These are phyloP conservation scores for Cosmorhoe ocellata DNA, from an alignment of 2,888 invertebrate species.

Conservation along the genomic window DNA sequence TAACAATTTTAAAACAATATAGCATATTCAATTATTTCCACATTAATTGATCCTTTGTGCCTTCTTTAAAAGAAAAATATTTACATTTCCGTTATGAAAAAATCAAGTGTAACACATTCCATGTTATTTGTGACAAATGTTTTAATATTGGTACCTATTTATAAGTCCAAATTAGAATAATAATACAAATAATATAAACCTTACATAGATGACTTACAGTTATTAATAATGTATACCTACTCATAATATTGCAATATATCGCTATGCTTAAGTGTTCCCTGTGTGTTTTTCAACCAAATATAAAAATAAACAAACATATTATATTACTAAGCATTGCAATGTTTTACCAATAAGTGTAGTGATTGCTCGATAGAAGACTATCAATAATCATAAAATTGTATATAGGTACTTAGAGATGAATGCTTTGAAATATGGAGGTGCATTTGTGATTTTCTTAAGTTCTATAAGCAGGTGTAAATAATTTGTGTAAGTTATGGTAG, in stretches of 20 bases:
- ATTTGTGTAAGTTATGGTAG: constrained; percentile 71
- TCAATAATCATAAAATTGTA: constrained; percentile 58
- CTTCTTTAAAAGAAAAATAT: constrained; percentile 56
- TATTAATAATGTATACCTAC: constrained; percentile 7
- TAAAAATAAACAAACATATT: constrained; percentile 21
- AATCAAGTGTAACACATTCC: constrained; percentile 41
- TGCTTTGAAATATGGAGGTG: constrained; percentile 61
- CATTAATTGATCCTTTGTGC: constrained; percentile 55
- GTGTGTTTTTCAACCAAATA: constrained; percentile 32
- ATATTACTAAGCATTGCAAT: constrained; percentile 26
- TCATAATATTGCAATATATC: constrained; percentile 11
- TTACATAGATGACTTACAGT: no score
- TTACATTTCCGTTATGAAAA: constrained; percentile 29
- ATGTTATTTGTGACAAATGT: constrained; percentile 16
- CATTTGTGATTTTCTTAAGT: constrained; percentile 66
- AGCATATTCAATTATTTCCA: constrained; percentile 18
- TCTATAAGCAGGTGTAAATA: constrained; percentile 72
- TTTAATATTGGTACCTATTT: constrained; percentile 1
- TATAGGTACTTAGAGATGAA: constrained; percentile 56
- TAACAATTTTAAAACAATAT: constrained; percentile 6
- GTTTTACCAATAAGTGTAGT: constrained; percentile 33
- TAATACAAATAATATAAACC: not conserved
- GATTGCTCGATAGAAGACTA: constrained; percentile 36
- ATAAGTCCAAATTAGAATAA: constrained; percentile 6
- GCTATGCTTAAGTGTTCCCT: constrained; percentile 25